A percentile compares a stretch with the other conserved stretches of the same genome.
phyloP scores from a whole-genome alignment of 2,113 vertebrate genomes.

The Trochalopteron elliotii region DNA sequence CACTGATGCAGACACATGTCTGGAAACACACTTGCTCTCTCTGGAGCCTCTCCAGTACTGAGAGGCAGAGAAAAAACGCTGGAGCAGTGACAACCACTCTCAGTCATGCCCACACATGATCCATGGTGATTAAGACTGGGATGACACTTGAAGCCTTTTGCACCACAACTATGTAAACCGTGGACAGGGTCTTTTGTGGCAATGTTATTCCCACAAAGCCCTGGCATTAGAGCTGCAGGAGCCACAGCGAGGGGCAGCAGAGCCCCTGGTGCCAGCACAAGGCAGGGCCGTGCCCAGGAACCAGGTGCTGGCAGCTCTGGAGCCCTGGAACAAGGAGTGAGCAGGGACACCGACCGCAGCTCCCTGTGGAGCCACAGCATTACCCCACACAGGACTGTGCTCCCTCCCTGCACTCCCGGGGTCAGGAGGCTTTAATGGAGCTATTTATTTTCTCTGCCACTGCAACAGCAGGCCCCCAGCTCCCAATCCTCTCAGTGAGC shows the following conservation, averaged over 20 bases:
- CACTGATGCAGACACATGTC: not conserved
- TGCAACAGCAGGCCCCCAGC: not conserved
- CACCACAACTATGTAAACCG: not conserved
- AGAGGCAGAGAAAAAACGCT: not conserved
- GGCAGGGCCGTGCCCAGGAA: not conserved
- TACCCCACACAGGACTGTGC: fast-evolving
- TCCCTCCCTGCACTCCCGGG: fast-evolving
- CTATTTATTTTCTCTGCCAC: not conserved
- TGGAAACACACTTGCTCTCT: not conserved
- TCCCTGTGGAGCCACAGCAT: fast-evolving
- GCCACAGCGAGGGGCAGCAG: not conserved
- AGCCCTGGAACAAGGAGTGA: not conserved
- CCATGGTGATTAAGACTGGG: not conserved
- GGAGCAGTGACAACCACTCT: not conserved
- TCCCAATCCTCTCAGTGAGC: not conserved
- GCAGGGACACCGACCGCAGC: not conserved
- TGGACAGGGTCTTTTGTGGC: fast-evolving
- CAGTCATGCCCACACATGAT: not conserved
- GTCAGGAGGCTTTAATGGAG: not conserved
- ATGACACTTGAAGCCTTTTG: not conserved
- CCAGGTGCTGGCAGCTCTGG: fast-evolving
- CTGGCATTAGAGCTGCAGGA: not conserved
- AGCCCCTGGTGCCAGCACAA: not conserved
- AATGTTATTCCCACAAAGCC: not conserved
- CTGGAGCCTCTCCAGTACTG: not conserved